phyloP scores from a whole-genome alignment of 2,888 invertebrate genomes.

The Sinotaia quadrata region DNA sequence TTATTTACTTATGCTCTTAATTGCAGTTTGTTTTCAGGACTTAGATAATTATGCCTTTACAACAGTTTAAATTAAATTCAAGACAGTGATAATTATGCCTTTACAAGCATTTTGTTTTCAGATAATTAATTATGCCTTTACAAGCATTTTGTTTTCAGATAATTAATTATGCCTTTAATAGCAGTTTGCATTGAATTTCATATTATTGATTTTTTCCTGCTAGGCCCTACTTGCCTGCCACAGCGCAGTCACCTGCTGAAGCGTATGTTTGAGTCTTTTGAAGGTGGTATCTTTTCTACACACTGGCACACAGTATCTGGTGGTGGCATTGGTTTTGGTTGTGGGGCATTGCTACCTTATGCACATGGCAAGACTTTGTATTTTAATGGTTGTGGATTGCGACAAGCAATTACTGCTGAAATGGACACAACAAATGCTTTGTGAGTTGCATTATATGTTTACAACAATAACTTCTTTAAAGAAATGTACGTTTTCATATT shows the following conservation, averaged over 20 bases:
- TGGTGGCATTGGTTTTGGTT: conserved; percentile 70
- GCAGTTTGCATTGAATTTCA: neutral
- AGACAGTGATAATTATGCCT: too few relatives aligned
- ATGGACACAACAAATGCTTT: conserved; percentile 69
- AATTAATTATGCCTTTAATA: neutral
- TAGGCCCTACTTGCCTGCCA: conserved; percentile 61
- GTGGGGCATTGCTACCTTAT: conserved; percentile 70
- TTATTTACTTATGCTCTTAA: too few relatives aligned
- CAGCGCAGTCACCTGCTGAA: conserved; percentile 39
- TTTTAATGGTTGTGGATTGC: conserved; percentile 71
- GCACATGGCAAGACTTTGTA: conserved; percentile 73
- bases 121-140: too few relatives aligned
- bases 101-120: neutral
- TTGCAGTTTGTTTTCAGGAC: too few relatives aligned
- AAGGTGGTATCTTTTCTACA: conserved; percentile 61
- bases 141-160: neutral
- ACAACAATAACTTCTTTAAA: too few relatives aligned
- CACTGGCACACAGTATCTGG: conserved; percentile 70
- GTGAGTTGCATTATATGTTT: conserved; percentile 48
- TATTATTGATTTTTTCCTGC: neutral
- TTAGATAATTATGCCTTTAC: too few relatives aligned
- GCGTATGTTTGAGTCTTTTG: conserved; percentile 68
- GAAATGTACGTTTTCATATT: too few relatives aligned
- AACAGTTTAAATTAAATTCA: too few relatives aligned
- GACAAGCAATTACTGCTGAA: conserved; percentile 70